Percentiles rank a stretch among this genome's conserved stretches.
These are phyloP conservation scores for Liasis olivaceus DNA, from an alignment of 2,797 vertebrate species.

Conservation along the genomic window DNA sequence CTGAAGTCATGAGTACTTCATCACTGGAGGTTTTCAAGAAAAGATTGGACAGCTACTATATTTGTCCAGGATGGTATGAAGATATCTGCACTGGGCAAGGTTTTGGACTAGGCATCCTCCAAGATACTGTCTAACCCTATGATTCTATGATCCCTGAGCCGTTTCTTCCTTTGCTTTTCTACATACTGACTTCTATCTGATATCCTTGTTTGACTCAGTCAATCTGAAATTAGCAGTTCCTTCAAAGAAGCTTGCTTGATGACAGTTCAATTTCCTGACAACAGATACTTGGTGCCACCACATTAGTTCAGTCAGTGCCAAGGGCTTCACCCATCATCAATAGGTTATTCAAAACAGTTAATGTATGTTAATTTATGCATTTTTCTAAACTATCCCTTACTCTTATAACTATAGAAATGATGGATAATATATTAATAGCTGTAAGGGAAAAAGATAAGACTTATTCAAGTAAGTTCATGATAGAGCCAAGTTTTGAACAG, in stretches of 20 bases:
- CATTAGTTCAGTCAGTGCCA: neutral
- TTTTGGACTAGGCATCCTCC: no score
- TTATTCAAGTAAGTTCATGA: neutral
- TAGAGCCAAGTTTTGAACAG: neutral
- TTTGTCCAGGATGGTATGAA: no score
- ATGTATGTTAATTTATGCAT: neutral
- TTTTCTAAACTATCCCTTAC: neutral
- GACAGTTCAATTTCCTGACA: neutral
- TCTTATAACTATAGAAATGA: neutral
- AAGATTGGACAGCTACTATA: no score
- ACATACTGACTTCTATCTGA: neutral
- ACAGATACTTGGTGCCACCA: neutral
- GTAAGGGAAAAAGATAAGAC: neutral
- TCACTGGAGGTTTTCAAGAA: no score
- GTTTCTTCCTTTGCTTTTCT: neutral
- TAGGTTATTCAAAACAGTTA: neutral
- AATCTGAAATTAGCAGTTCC: neutral
- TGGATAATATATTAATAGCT: neutral
- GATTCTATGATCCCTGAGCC: no score
- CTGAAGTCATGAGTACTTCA: no score
- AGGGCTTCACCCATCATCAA: neutral
- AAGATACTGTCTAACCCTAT: no score
- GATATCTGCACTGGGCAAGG: no score
- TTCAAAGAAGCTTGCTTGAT: neutral
- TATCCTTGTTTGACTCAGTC: neutral